Evolutionary conservation across 2,888 invertebrate species (phyloP), one percentile per base, ranked within the genome.

Genomic region (Atethmia centrago): DNA sequence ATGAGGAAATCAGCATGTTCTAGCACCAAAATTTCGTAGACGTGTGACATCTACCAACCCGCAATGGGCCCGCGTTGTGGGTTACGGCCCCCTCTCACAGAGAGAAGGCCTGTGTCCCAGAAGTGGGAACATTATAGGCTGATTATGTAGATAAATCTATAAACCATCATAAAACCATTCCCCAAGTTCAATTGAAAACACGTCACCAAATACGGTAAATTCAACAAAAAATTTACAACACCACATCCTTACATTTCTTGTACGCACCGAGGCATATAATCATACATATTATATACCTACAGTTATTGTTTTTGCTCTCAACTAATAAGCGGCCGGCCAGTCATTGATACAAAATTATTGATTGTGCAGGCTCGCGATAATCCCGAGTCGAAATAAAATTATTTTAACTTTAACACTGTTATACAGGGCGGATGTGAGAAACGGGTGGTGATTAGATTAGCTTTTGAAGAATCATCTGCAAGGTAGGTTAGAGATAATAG

Each of bases 301-400:
- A 93, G 93, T 95, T 94, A 94, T 95, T 95, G 94, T 95, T 95
- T 95, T 95, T 94, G 94, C 88, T 88, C 90, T 84, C 89, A 88
- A 87, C 91, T 95, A 96, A 96, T 95, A 95, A 95, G 93, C 92
- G 93, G 93, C 77, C 90, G 88, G 92, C 88, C 83, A 92, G 93
- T 93, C 94, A 95, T 94, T 95, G 95, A 94, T 95, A 94, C 93
- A 90, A 94, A 95, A 95, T 95, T 95, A 95, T 94, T 93, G 95
- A 95, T 95, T 92, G 92, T 86, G 85, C 83, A 36, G 71, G 45
- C 67, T 78, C 61, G 83, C 82, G 83, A 82, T 87, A 85, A 81
- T 83, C 79, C 71, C 21, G 51, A 55, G 68, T 65, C 40, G 80
- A 75, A 77, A 79, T 76, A 79, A 79, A 76, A 84, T 85, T 80